Base-by-base conservation (phyloP, 23 tunicate species). In the Halocynthia roretzi region DNA sequence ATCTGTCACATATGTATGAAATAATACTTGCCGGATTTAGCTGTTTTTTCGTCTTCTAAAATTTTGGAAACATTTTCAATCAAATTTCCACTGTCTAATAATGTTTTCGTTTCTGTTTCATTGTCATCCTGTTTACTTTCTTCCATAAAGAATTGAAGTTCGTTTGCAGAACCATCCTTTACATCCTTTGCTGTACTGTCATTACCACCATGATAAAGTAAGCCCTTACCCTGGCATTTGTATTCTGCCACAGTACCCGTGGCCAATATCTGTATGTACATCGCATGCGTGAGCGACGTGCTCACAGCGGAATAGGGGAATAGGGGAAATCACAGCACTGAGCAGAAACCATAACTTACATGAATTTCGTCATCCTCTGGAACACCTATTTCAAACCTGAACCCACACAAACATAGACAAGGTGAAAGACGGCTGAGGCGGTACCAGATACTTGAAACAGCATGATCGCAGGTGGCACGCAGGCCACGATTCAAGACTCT, bases 351-450 rank as follows among this genome's bases (percentile, higher is more conserved):
- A 11, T 11, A 10, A 31, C 80, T 68, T 54, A 89, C 96, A 61
- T 90, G 96, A 18, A 90, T 21, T 64, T 90, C 89, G 54, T 89
- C 95, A 76, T 90, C 96, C 8, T 90, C 96, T 4, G 96, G 86
- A 8, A 90, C 18, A 5, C 71, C 78, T 10, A 90, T 48, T 8
- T 84, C 71, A 54, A 90, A 90, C 7, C 79, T 54, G 48, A 84
- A 52, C 6, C 85, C 70, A 31, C 75, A 21, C 40, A 90, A 51
- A 75, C 51, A 62, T 51, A 84, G 81, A 52, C 50, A 8, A 7
- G 80, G 81, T 21, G 70, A 52, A 10, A 50, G 67, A 48, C 71
- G 82, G 8, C 80, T 23, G 22, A 90, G 17, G 7, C 84, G 88
- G 52, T 85, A 84, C 86, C 86, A 84, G 56, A 90, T 18, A 11